Evolutionary conservation across 2,797 vertebrate genomes (phyloP), one percentile per base, ranked within the genome.

Genomic region (Sebastes vulpes): DNA sequence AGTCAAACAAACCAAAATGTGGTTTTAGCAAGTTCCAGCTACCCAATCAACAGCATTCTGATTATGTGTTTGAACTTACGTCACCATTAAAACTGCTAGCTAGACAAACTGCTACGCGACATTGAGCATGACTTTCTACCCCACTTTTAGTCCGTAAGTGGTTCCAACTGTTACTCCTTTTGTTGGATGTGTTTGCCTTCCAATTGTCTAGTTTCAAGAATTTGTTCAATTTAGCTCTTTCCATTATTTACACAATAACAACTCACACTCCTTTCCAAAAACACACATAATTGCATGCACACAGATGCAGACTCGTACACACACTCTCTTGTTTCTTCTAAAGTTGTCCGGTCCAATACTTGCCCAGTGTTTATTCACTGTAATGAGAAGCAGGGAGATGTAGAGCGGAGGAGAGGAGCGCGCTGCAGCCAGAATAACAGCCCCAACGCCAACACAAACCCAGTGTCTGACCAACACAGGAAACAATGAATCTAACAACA

Each of bases 401-500:
- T 42, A 88, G 76, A 89, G 72, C 25, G 52, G 75, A 74, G 73
- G 73, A 88, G 78, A 86, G 77, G 48, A 88, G 79, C 65, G 70
- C 59, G 78, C 79, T 87, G 86, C 81, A 92, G 86, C 87, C 94
- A 94, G 90, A 94, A 96, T 95, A 96, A 95, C 66, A 94, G 77
- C 61, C 80, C 80, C 92, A 92, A 93, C 73, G 93, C 94, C 94
- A 97, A 93, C 89, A 93, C 89, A 96, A 96, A 96, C 87, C 81
- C 77, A 92, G 76, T 91, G 94, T 95, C 90, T 91, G 81, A 94
- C 70, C 86, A 88, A 84, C 82, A 94, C 89, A 93, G 95, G 95
- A 96, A 97, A 96, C 88, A 96, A 96, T 84, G 85, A 95, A 95
- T 94, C 93, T 92, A 94, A 94, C 93, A 95, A 96, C 84, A 92